Evolutionary conservation across 2,113 vertebrate species (phyloP).

Genomic region (Odocoileus virginianus): DNA sequence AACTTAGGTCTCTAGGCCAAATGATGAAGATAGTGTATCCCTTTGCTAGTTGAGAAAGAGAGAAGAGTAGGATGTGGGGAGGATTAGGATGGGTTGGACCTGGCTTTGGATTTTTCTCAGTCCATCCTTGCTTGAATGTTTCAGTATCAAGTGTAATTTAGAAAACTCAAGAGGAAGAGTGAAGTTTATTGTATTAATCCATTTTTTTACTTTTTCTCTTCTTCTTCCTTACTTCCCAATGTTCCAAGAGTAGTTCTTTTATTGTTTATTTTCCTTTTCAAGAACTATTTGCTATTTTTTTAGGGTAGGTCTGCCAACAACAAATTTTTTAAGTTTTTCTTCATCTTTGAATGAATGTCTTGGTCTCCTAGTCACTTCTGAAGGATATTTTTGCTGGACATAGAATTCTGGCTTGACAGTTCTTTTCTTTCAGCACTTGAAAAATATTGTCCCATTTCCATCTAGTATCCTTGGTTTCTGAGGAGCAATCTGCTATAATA

Average conservation of each 20-base stretch:
- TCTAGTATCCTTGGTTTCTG: neutral
- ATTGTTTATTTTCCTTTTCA: constrained; percentile 4
- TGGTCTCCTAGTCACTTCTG: neutral
- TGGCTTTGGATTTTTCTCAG: neutral
- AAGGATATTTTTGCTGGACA: constrained; percentile 7
- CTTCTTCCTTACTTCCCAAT: neutral
- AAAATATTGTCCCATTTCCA: neutral
- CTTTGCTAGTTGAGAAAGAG: neutral
- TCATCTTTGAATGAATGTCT: neutral
- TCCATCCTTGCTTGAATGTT: neutral
- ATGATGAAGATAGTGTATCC: neutral
- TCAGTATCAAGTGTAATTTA: neutral
- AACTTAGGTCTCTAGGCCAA: neutral
- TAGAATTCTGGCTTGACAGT: neutral
- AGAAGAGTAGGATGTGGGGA: neutral
- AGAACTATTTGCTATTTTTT: neutral
- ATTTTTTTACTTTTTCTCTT: neutral
- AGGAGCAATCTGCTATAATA: neutral
- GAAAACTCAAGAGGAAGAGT: neutral
- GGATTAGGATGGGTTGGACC: neutral
- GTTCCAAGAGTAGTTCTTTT: neutral
- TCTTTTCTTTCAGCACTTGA: constrained; percentile 8
- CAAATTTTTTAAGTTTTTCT: neutral
- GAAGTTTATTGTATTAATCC: neutral
- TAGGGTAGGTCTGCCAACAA: neutral